Evolutionary conservation across 2,797 vertebrate species (phyloP).

Genomic region (Columba guinea): DNA sequence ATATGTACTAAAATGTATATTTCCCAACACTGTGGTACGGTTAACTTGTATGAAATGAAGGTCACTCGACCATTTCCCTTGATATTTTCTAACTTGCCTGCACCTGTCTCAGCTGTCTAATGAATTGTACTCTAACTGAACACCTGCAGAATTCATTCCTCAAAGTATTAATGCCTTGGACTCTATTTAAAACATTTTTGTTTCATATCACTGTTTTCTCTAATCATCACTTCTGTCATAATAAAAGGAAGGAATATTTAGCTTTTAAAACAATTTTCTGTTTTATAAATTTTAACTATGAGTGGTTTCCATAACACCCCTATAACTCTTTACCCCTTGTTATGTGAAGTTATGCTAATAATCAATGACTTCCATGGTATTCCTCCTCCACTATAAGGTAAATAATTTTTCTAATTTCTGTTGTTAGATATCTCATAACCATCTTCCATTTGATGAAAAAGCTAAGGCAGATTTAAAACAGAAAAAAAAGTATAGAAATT

Average conservation of each 20-base stretch:
- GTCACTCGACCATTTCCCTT: not conserved
- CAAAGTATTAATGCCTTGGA: not conserved
- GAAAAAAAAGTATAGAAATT: not conserved
- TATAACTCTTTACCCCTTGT: not conserved
- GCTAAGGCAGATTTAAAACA: not conserved
- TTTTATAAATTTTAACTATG: not conserved
- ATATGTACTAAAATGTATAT: not conserved
- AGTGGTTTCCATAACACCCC: not conserved
- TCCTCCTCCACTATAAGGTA: not conserved
- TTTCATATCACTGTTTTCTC: not conserved
- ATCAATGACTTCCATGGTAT: not conserved
- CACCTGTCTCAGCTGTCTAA: not conserved
- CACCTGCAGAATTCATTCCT: not conserved
- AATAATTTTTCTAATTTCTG: not conserved
- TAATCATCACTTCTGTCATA: not conserved
- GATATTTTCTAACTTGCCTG: not conserved
- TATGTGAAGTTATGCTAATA: not conserved
- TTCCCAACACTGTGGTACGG: not conserved
- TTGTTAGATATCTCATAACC: not conserved
- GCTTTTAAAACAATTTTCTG: not conserved
- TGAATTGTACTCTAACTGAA: not conserved
- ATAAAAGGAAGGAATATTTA: not conserved
- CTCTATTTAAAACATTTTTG: not conserved
- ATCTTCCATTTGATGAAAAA: not conserved
- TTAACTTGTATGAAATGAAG: not conserved